These are phyloP conservation scores for Brachionichthys hirsutus DNA, from an alignment of 2,113 vertebrate genomes.

Conservation along the genomic window DNA sequence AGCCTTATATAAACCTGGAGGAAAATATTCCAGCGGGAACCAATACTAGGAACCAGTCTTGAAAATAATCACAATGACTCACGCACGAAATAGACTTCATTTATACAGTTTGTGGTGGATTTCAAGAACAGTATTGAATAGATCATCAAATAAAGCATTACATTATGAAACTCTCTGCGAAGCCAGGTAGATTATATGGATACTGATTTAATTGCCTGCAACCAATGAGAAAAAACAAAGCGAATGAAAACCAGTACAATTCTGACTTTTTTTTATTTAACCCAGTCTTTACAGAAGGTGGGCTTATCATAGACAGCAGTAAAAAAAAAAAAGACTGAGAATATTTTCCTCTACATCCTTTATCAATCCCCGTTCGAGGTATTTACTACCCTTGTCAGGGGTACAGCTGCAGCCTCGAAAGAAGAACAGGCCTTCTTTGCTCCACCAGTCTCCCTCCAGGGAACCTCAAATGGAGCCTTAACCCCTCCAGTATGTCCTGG, in stretches of 20 bases:
- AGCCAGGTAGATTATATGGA: too few species aligned
- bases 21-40: constrained; percentile 36
- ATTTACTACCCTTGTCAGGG: constrained; percentile 37
- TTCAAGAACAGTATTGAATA: too few species aligned
- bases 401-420: constrained; percentile 1
- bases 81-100: constrained; percentile 29
- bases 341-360: neutral
- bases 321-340: too few species aligned
- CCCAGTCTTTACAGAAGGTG: too few species aligned
- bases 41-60: constrained; percentile 42
- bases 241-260: too few species aligned
- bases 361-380: constrained; percentile 7
- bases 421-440: neutral
- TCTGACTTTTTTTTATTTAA: too few species aligned
- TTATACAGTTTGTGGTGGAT: neutral
- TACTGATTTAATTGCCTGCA: too few species aligned
- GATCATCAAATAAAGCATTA: too few species aligned
- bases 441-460: neutral
- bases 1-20: constrained; percentile 24
- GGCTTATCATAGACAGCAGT: too few species aligned
- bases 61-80: constrained; percentile 35
- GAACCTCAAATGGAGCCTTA: constrained; percentile 25
- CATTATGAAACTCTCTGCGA: too few species aligned
- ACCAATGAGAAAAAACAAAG: too few species aligned
- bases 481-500: constrained; percentile 29